Evolutionary conservation across 2,113 vertebrate genomes (phyloP).

Genomic region (Chloebia gouldiae): DNA sequence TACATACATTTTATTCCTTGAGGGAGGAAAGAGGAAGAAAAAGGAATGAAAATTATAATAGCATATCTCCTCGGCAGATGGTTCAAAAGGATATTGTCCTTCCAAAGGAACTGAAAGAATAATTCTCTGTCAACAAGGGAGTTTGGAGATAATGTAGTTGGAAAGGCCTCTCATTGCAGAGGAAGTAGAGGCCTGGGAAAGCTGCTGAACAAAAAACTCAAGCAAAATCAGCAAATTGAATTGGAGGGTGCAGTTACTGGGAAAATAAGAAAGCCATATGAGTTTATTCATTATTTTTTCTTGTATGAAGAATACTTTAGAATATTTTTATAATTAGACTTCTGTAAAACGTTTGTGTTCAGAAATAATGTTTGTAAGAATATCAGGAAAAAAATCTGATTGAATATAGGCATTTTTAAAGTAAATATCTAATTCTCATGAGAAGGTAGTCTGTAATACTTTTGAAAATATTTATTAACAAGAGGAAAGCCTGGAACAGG

Average conservation of each 20-base stretch:
- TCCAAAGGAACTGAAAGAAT: constrained; percentile 46
- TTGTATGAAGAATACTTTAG: neutral
- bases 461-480: neutral
- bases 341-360: neutral
- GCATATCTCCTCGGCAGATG: constrained; percentile 36
- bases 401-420: neutral
- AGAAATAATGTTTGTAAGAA: neutral
- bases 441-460: neutral
- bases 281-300: neutral
- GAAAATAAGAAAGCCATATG: neutral
- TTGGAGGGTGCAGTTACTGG: neutral
- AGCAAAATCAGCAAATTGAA: neutral
- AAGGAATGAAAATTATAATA: constrained; percentile 51
- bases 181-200: constrained; percentile 48
- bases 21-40: constrained; percentile 51
- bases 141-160: constrained; percentile 19
- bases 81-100: neutral
- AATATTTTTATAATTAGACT: neutral
- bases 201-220: neutral
- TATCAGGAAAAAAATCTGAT: neutral
- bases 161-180: neutral
- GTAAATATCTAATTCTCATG: neutral
- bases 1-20: constrained; percentile 52
- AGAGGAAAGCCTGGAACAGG: neutral
- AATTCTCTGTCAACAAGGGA: constrained; percentile 48